phyloP scores from a whole-genome alignment of 2,888 invertebrate genomes.

The Lypha dubia region DNA sequence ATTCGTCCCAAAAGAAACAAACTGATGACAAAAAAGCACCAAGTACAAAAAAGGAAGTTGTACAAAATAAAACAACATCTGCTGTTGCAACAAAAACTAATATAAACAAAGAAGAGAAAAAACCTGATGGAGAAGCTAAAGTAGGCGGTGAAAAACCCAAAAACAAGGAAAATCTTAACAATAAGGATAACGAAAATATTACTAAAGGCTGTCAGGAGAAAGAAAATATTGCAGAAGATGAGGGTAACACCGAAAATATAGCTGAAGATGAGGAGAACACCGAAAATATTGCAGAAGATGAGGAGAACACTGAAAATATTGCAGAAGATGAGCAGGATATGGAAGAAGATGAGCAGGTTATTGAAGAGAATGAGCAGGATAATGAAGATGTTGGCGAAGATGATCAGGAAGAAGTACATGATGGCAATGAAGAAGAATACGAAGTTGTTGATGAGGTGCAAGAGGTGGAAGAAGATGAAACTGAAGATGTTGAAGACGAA shows the following conservation, averaged over 20 bases:
- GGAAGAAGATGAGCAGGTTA: not conserved
- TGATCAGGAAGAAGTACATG: not conserved
- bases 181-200: not conserved
- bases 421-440: not conserved
- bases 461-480: not conserved
- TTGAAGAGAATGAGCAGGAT: not conserved
- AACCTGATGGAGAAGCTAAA: not conserved
- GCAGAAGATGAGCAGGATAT: not conserved
- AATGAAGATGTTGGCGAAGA: not conserved
- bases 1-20: slow-evolving; percentile 5
- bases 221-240: not conserved
- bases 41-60: not conserved
- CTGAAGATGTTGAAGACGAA: not conserved
- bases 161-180: not conserved
- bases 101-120: slow-evolving; percentile 18
- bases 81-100: not conserved
- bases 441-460: not conserved
- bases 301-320: not conserved
- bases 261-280: not conserved
- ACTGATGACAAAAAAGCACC: not conserved
- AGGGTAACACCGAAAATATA: not conserved
- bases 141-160: not conserved
- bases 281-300: not conserved
- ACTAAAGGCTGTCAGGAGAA: not conserved
- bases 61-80: not conserved